phyloP scores from a whole-genome alignment of 2,888 invertebrate genomes.

The Phorcus lineatus region DNA sequence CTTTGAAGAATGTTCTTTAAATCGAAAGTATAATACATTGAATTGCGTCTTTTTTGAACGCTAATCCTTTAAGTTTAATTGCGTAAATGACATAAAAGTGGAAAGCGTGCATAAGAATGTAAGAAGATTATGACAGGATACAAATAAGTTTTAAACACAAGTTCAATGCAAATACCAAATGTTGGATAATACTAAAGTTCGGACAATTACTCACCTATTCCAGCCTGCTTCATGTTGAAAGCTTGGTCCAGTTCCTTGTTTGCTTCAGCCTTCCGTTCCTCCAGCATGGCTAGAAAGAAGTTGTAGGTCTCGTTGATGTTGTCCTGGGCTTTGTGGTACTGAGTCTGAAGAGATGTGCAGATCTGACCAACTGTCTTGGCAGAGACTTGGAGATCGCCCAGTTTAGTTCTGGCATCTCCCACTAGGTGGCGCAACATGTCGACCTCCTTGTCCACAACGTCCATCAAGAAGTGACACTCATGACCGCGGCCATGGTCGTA shows the following conservation, averaged over 20 bases:
- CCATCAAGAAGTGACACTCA: conserved; percentile 68
- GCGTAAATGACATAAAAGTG: too few relatives aligned
- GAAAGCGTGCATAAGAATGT: too few relatives aligned
- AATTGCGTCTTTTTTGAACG: too few relatives aligned
- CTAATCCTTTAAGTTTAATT: too few relatives aligned
- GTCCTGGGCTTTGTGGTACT: conserved; percentile 77
- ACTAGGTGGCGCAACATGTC: conserved; percentile 85
- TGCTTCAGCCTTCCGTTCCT: conserved; percentile 94
- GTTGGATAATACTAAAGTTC: too few relatives aligned
- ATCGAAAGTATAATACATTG: too few relatives aligned
- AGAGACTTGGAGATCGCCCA: conserved; percentile 89
- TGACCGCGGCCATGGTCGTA: conserved; percentile 79
- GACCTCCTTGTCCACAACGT: conserved; percentile 81
- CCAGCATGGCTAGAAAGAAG: conserved; percentile 95
- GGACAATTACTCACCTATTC: conserved; percentile 35
- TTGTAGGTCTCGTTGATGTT: conserved; percentile 94
- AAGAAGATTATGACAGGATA: too few relatives aligned
- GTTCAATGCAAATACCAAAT: too few relatives aligned
- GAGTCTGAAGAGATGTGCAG: conserved; percentile 72
- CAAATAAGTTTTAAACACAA: too few relatives aligned
- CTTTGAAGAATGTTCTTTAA: too few relatives aligned
- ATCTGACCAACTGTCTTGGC: conserved; percentile 92
- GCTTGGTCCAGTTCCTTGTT: conserved; percentile 95
- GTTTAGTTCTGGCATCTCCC: conserved; percentile 90
- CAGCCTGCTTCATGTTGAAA: conserved; percentile 88